phyloP scores from a whole-genome alignment of 2,113 vertebrate species.

The Kryptolebias marmoratus region DNA sequence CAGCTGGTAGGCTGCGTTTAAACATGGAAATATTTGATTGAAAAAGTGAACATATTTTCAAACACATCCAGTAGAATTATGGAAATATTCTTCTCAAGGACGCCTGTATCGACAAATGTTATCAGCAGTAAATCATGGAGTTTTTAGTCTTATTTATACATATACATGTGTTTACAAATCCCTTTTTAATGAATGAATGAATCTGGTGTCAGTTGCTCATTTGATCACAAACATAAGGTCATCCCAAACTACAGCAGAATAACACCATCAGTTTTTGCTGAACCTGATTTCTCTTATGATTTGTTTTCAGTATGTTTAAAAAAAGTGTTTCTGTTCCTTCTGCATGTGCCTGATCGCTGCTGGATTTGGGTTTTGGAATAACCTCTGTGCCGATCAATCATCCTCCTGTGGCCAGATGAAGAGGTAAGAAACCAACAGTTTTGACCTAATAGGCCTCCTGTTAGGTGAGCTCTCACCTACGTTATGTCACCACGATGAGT shows the following conservation, averaged over 20 bases:
- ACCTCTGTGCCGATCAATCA: conserved; percentile 11
- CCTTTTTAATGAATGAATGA: too few species aligned
- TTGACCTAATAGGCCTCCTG: conserved; percentile 26
- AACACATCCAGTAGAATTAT: background rate
- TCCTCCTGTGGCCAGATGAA: conserved; percentile 70
- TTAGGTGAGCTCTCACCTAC: conserved; percentile 21
- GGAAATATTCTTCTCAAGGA: background rate
- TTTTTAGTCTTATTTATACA: background rate
- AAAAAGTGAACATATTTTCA: background rate
- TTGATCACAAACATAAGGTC: background rate
- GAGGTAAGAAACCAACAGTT: conserved; percentile 79
- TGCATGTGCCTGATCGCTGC: conserved; percentile 33
- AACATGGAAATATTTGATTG: background rate
- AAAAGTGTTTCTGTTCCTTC: conserved; percentile 29
- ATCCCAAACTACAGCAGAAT: background rate
- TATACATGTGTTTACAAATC: too few species aligned
- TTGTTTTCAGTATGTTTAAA: conserved; percentile 28
- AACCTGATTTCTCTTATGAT: background rate
- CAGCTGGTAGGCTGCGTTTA: background rate
- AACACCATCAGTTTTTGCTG: background rate
- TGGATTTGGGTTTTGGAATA: conserved; percentile 36
- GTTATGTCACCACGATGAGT: conserved; percentile 38
- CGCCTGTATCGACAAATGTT: background rate
- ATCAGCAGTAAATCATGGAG: background rate
- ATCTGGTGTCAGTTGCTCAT: background rate